Evolutionary conservation across 2,888 invertebrate genomes (phyloP).

Genomic region (Pseudoips prasinana): DNA sequence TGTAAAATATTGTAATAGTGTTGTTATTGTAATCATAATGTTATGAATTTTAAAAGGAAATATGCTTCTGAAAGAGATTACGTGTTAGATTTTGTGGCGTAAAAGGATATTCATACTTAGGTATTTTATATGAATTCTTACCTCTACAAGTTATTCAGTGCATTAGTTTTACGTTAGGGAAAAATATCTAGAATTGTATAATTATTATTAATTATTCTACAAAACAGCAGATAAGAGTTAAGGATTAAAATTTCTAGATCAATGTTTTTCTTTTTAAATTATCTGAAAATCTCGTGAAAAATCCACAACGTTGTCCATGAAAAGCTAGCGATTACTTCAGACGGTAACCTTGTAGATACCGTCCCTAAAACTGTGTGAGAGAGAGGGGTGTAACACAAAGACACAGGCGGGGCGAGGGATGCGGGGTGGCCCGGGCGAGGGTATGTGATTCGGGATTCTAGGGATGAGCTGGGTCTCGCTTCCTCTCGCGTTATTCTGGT

Average conservation of each 20-base stretch:
- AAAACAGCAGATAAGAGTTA: no score
- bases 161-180: no score
- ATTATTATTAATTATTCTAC: no score
- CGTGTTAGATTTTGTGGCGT: no score
- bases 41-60: constrained; percentile 30
- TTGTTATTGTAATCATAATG: constrained; percentile 44
- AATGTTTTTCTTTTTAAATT: no score
- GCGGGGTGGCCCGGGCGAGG: constrained; percentile 70
- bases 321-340: constrained; percentile 56
- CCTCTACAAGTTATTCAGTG: no score
- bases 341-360: constrained; percentile 59
- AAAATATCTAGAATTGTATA: not conserved
- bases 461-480: constrained; percentile 82
- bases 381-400: constrained; percentile 73
- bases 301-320: no score
- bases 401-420: constrained; percentile 63
- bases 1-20: constrained; percentile 54
- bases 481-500: constrained; percentile 76
- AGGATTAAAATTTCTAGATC: no score
- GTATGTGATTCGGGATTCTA: constrained; percentile 79
- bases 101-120: no score
- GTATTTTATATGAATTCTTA: no score
- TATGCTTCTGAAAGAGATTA: constrained; percentile 13
- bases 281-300: no score
- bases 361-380: constrained; percentile 63